phyloP scores from a whole-genome alignment of 2,797 vertebrate species.

The Holocentrus rufus region DNA sequence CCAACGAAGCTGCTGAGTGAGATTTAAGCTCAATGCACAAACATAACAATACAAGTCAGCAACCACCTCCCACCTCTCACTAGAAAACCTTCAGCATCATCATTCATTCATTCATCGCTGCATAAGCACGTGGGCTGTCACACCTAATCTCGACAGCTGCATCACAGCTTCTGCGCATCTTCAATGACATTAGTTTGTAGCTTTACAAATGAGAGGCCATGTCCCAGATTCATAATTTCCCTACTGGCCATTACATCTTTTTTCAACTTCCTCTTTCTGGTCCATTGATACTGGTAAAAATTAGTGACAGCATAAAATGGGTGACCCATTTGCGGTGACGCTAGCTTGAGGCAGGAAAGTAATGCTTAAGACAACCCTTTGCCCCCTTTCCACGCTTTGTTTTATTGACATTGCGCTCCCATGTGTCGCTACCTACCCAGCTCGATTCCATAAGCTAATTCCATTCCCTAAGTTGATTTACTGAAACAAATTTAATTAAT shows the following conservation, averaged over 20 bases:
- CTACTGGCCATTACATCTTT: slow-evolving; percentile 44
- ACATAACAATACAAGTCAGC: neutral
- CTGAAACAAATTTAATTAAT: slow-evolving; percentile 27
- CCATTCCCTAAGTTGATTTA: slow-evolving; percentile 27
- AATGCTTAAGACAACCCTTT: slow-evolving; percentile 22
- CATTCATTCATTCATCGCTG: neutral
- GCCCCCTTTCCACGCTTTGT: neutral
- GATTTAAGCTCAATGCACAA: neutral
- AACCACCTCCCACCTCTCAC: neutral
- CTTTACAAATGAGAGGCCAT: slow-evolving; percentile 51
- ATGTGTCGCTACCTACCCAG: slow-evolving; percentile 22
- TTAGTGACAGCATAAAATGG: slow-evolving; percentile 64
- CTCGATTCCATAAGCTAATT: slow-evolving; percentile 20
- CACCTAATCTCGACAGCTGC: slow-evolving; percentile 28
- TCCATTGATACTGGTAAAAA: slow-evolving; percentile 67
- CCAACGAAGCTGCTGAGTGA: neutral
- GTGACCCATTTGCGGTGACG: slow-evolving; percentile 66
- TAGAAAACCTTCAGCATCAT: slow-evolving; percentile 2
- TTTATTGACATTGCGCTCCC: slow-evolving; percentile 28
- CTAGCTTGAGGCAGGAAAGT: slow-evolving; percentile 25
- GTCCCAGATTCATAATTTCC: slow-evolving; percentile 73
- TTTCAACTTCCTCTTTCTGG: slow-evolving; percentile 51
- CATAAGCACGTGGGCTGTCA: slow-evolving; percentile 4
- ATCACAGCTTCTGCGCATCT: slow-evolving; percentile 33
- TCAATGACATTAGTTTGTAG: slow-evolving; percentile 35